Conservation (phyloP, 2,797 vertebrate species). For the Prionace glauca region DNA sequence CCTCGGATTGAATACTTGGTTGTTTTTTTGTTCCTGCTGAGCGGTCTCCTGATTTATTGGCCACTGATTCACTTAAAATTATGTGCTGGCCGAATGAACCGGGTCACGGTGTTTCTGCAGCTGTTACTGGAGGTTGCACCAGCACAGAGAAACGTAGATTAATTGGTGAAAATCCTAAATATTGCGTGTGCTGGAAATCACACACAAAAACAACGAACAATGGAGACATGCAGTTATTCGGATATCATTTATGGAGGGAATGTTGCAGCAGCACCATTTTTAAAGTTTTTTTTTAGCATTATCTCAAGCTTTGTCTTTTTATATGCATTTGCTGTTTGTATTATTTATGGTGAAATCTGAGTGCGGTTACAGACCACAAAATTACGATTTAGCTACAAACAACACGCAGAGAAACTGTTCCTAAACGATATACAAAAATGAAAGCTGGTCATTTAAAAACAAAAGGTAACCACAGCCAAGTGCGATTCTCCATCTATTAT, state of each 20-base stretch:
- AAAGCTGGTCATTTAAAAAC: background rate
- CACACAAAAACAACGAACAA: background rate
- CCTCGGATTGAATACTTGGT: slow-evolving; percentile 79
- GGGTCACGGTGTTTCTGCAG: slow-evolving; percentile 70
- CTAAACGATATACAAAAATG: background rate
- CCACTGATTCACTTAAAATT: slow-evolving; percentile 70
- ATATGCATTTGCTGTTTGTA: background rate
- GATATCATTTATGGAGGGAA: background rate
- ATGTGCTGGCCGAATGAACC: slow-evolving; percentile 61
- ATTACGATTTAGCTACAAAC: background rate
- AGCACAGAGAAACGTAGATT: slow-evolving; percentile 55
- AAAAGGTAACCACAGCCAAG: background rate
- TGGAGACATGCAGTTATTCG: background rate
- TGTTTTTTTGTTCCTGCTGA: slow-evolving; percentile 67
- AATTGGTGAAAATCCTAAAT: background rate
- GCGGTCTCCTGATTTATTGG: slow-evolving; percentile 71
- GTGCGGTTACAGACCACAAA: background rate
- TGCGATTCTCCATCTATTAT: background rate
- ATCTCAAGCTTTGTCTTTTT: no score
- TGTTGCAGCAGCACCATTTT: background rate
- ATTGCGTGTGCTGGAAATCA: background rate
- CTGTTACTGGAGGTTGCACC: slow-evolving; percentile 78
- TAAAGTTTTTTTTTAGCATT: no score
- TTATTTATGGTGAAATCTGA: background rate
- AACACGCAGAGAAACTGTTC: background rate